These are phyloP conservation scores for Odontocerum albicorne DNA, from an alignment of 2,888 invertebrate species.

Conservation along the genomic window DNA sequence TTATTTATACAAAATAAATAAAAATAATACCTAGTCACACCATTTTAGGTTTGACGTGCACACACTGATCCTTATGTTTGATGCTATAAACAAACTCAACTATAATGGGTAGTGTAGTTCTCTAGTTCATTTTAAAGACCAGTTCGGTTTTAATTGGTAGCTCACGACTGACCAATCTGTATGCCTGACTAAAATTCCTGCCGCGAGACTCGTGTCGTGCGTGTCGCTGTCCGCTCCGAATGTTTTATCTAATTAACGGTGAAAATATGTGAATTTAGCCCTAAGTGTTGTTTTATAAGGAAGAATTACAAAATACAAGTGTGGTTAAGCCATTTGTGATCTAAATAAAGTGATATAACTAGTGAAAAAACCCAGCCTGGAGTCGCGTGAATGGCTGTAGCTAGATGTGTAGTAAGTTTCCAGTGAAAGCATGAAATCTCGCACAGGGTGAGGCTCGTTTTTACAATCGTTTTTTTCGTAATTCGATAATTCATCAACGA, in stretches of 20 bases:
- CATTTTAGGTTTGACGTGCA: no score
- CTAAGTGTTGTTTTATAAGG: conserved; percentile 21
- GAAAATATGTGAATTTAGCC: conserved; percentile 27
- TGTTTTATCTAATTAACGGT: conserved; percentile 25
- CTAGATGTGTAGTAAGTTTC: conserved; percentile 25
- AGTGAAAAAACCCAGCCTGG: conserved; percentile 23
- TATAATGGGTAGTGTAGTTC: no score
- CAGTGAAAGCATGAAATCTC: conserved; percentile 33
- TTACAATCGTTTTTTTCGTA: conserved; percentile 17
- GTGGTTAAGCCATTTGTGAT: conserved; percentile 15
- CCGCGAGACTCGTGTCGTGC: conserved; percentile 39
- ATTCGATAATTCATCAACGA: conserved; percentile 30
- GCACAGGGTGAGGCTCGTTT: conserved; percentile 31
- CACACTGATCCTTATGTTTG: no score
- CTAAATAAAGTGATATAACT: conserved; percentile 20
- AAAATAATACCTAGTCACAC: no score
- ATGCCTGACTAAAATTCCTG: conserved; percentile 29
- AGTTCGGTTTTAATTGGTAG: no score
- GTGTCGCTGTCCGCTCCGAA: conserved; percentile 47
- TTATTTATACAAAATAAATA: no score
- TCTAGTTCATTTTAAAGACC: no score
- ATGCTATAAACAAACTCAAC: no score
- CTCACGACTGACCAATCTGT: no score
- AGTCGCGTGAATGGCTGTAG: conserved; percentile 27
- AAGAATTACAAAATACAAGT: conserved; percentile 6